Evolutionary conservation across 2,888 invertebrate species (phyloP), one percentile per base, ranked within the genome.

Genomic region (Lypha dubia): DNA sequence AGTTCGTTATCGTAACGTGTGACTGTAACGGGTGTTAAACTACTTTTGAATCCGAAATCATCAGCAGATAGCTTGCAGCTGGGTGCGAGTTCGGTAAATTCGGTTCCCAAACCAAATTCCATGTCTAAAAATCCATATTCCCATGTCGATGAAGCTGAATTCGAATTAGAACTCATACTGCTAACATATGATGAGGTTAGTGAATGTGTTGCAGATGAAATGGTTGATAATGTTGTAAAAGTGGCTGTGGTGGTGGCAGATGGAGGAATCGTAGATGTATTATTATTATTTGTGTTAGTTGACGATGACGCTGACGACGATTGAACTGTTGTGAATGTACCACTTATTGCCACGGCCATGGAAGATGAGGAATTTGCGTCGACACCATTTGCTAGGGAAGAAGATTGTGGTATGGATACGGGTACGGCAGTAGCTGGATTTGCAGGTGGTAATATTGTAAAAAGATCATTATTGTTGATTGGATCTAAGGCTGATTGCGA

Each of bases 401-500:
- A 44, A 13, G 63, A 63, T 46, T 70, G 32, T 7, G 79, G 22
- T 63, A 83, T 77, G 1, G 79, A 79, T 58, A 90, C 89, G 8
- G 91, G 90, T 67, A 90, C 89, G 2, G 91, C 89, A 22, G 90
- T 89, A 65, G 91, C 90, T 68, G 91, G 88, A 86, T 88, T 89
- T 15, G 90, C 89, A 46, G 91, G 89, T 17, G 91, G 91, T 75
- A 91, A 84, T 75, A 91, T 91, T 75, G 91, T 90, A 62, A 92
- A 95, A 88, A 96, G 93, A 93, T 97, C 96, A 93, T 96, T 96
- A 93, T 96, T 95, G 90, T 95, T 95, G 62, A 95, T 92, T 87
- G 96, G 96, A 93, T 97, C 97, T 79, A 97, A 93, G 91, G 97
- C 97, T 84, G 96, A 96, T 90, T 97, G 96, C 87, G 96, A 96